phyloP scores from a whole-genome alignment of 2,113 vertebrate species.

The Psilopsiagon aurifrons region DNA sequence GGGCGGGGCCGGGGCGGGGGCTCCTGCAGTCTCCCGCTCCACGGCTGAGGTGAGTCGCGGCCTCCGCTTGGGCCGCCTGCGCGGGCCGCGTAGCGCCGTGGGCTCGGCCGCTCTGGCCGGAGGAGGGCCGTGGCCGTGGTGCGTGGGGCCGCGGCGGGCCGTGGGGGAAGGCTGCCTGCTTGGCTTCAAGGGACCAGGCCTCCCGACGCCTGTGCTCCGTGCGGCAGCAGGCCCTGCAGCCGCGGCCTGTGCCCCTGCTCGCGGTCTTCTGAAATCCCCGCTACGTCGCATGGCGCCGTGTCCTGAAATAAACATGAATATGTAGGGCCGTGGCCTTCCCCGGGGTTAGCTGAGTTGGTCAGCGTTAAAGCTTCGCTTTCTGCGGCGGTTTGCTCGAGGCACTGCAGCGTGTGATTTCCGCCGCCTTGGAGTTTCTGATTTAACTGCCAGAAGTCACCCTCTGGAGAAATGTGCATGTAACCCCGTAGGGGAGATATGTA shows the following conservation, averaged over 20 bases:
- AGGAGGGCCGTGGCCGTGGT: no score
- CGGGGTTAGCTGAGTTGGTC: rapidly evolving
- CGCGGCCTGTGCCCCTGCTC: rapidly evolving
- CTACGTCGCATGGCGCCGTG: not conserved
- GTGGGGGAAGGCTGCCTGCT: not conserved
- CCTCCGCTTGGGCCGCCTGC: not conserved
- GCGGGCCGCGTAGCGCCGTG: no score
- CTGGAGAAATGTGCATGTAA: rapidly evolving
- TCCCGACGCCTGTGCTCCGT: not conserved
- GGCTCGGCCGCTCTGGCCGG: not conserved
- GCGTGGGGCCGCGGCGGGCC: no score
- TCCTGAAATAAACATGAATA: rapidly evolving
- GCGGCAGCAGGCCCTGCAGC: not conserved
- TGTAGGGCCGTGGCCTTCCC: rapidly evolving
- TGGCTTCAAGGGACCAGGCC: not conserved
- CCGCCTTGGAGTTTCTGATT: rapidly evolving
- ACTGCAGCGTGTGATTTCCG: rapidly evolving
- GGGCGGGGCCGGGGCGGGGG: no score
- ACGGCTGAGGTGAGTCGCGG: not conserved
- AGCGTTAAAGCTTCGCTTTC: rapidly evolving
- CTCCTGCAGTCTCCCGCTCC: not conserved
- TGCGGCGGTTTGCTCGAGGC: no score
- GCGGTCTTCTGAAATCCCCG: rapidly evolving
- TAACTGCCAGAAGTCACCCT: not conserved
- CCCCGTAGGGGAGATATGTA: rapidly evolving